These are phyloP conservation scores for Molossus alvarezi DNA, from an alignment of 2,797 vertebrate genomes.

Conservation along the genomic window DNA sequence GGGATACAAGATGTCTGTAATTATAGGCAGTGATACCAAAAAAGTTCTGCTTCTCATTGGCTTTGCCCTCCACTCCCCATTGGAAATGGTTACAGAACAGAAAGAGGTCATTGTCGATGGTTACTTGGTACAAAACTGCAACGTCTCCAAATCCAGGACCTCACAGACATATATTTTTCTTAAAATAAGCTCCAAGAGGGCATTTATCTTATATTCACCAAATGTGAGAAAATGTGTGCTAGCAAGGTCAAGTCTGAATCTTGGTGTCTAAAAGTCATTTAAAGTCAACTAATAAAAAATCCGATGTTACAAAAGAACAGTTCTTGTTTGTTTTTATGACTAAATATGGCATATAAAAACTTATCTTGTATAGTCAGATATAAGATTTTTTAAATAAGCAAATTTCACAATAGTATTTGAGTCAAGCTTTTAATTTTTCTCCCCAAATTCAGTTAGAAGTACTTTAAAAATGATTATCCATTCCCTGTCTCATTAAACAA, in stretches of 20 bases:
- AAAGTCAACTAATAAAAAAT: neutral
- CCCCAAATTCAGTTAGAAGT: neutral
- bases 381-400: conserved; percentile 30
- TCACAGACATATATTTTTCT: neutral
- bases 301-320: neutral
- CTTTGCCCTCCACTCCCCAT: neutral
- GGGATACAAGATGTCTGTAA: neutral
- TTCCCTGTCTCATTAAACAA: neutral
- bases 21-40: neutral
- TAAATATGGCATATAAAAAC: neutral
- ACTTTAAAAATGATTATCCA: neutral
- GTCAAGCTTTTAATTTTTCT: conserved; percentile 44
- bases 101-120: neutral
- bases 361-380: neutral
- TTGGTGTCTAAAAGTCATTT: neutral
- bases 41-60: neutral
- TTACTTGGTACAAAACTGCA: neutral
- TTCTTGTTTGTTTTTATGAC: neutral
- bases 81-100: neutral
- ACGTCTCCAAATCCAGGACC: neutral
- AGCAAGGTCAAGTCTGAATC: neutral
- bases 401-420: conserved; percentile 20
- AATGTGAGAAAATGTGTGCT: neutral
- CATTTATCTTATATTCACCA: neutral
- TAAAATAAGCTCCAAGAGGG: neutral